Conservation (phyloP, 35 echinoderm and acorn worm genomes). For the Anneissia japonica region DNA sequence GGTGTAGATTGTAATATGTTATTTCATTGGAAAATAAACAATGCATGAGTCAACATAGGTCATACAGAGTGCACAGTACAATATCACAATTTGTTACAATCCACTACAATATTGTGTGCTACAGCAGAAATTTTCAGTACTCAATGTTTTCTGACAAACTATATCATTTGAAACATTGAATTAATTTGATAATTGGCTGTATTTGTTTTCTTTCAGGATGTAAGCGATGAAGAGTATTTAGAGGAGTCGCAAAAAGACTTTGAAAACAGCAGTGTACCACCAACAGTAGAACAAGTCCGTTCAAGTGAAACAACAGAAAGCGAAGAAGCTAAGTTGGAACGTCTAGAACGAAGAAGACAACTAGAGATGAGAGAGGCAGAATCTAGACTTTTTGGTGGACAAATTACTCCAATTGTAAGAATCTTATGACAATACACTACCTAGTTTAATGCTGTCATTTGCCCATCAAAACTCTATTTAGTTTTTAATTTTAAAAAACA, state of each 20-base stretch:
- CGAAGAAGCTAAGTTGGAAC: background rate
- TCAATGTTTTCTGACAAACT: no score
- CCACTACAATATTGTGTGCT: no score
- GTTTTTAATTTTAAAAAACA: no score
- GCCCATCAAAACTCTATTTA: background rate
- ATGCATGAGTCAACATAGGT: no score
- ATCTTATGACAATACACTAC: background rate
- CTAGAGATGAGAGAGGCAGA: background rate
- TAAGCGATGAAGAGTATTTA: background rate
- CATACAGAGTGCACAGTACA: no score
- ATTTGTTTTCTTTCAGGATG: background rate
- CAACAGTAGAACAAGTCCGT: background rate
- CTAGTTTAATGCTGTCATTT: background rate
- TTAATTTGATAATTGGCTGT: no score
- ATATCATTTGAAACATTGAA: no score
- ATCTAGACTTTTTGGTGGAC: background rate
- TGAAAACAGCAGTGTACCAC: background rate
- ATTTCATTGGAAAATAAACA: no score
- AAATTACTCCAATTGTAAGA: background rate
- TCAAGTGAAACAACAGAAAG: background rate
- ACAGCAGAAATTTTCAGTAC: no score
- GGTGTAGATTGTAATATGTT: no score
- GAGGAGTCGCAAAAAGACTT: background rate
- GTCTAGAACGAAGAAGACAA: background rate
- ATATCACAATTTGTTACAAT: no score